Evolutionary conservation across 2,113 vertebrate genomes (phyloP), one percentile per base, ranked within the genome.

Genomic region (Barbus barbus): DNA sequence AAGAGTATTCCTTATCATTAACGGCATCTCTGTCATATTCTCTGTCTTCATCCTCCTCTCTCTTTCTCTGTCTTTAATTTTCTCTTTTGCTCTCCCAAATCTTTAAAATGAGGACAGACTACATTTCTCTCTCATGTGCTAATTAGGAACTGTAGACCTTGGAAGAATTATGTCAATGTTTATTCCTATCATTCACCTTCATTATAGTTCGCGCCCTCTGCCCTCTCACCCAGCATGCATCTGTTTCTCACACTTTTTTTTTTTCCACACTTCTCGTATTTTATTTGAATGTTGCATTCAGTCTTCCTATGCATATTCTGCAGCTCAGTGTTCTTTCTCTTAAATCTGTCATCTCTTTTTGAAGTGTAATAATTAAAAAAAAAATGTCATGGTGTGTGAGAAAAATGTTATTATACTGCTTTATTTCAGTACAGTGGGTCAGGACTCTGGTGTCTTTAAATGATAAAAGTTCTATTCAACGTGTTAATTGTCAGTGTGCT

Each of bases 361-460:
- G 2, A 20, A 56, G 26, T 36, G 24, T 48, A 51, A 77, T 28
- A 11, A 53, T 26, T 31, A 28, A 46, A 63, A 89, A 92, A 92
- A 93, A 93, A 92, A 92, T 92, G 91, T 94, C 93, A 93, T 93
- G 93, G 92, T 93, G 92, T 92, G 91, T 87, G 89, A 92, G 92
- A 90, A 92, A 91, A 93, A 93, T 94, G 79, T 94, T 93, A 93
- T 93, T 93, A 92, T 91, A 75, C 84, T 86, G 92, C 91, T 90
- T 90, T 93, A 91, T 94, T 94, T 93, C 91, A 91, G 92, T 94
- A 93, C 92, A 92, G 92, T 93, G 92, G 94, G 94, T 95, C 94
- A 95, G 93, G 92, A 90, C 92, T 93, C 91, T 92, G 92, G 91
- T 92, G 92, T 93, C 92, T 93, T 93, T 92, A 90, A 93, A 92